Conservation (phyloP, 2,797 vertebrate species). For the Gymnocypris eckloni region DNA sequence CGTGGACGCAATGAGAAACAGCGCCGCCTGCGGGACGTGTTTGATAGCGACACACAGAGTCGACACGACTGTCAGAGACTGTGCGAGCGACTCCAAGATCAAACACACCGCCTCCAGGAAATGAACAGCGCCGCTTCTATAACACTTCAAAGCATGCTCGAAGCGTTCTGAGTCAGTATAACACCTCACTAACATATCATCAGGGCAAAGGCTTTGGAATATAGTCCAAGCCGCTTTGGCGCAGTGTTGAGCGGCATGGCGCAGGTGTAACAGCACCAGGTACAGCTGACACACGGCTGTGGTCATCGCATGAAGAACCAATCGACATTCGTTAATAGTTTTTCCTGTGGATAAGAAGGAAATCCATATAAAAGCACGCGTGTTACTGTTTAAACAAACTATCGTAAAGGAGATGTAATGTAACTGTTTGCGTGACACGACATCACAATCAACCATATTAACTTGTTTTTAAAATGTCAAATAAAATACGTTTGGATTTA, state of each 20-base stretch:
- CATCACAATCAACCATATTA: no score
- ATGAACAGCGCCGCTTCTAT: conserved; percentile 53
- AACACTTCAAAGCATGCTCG: conserved; percentile 47
- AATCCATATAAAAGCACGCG: no score
- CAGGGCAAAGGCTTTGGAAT: no score
- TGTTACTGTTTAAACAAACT: no score
- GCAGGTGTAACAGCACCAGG: conserved; percentile 74
- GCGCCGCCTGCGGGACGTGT: conserved; percentile 72
- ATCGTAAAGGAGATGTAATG: no score
- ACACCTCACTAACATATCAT: no score
- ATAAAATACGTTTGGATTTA: no score
- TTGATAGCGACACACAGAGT: conserved; percentile 67
- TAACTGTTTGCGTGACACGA: no score
- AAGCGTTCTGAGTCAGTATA: neutral
- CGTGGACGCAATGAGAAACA: conserved; percentile 70
- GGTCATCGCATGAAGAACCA: conserved; percentile 75
- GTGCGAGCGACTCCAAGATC: conserved; percentile 69
- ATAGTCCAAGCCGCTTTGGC: no score
- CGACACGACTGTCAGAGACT: conserved; percentile 68
- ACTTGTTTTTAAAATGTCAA: no score
- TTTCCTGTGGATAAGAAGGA: conserved; percentile 69
- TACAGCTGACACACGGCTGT: conserved; percentile 77
- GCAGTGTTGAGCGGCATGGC: conserved; percentile 68
- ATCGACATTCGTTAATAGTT: conserved; percentile 74
- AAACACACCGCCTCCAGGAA: conserved; percentile 71